phyloP scores from a whole-genome alignment of 2,888 invertebrate species.

The Scaptomyza tumidula region DNA sequence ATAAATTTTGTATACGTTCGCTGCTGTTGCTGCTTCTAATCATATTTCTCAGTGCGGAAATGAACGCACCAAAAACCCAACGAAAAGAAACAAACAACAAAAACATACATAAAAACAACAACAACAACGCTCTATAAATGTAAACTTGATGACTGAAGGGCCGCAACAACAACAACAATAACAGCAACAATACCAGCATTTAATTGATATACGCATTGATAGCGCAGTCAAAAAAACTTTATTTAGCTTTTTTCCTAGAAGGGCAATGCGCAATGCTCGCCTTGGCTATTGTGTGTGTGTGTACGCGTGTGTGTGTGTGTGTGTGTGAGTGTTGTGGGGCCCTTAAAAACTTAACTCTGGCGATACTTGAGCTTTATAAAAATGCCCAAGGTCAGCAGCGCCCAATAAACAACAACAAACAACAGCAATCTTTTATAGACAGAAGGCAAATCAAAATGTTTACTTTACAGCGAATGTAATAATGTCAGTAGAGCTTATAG shows the following conservation, averaged over 20 bases:
- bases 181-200: constrained; percentile 44
- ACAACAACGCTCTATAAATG: constrained; percentile 49
- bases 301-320: background rate
- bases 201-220: constrained; percentile 76
- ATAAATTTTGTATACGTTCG: constrained; percentile 27
- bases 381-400: constrained; percentile 48
- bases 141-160: constrained; percentile 63
- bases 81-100: constrained; percentile 6
- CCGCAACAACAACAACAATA: constrained; percentile 34
- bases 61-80: constrained; percentile 48
- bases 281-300: constrained; percentile 29
- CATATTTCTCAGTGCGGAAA: constrained; percentile 50
- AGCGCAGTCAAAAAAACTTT: constrained; percentile 41
- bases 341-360: constrained; percentile 46
- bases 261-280: constrained; percentile 54
- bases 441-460: constrained; percentile 27
- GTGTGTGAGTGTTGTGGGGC: constrained; percentile 42
- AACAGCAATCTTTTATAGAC: constrained; percentile 5
- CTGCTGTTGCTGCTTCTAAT: constrained; percentile 37
- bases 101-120: constrained; percentile 2
- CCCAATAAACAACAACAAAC: constrained; percentile 14
- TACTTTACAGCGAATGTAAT: constrained; percentile 18
- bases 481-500: constrained; percentile 31
- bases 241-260: constrained; percentile 42
- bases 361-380: constrained; percentile 31